A percentile compares a stretch with the other conserved stretches of the same genome.
phyloP scores from a whole-genome alignment of 2,888 invertebrate species.

The Ichneumoninae sp. region DNA sequence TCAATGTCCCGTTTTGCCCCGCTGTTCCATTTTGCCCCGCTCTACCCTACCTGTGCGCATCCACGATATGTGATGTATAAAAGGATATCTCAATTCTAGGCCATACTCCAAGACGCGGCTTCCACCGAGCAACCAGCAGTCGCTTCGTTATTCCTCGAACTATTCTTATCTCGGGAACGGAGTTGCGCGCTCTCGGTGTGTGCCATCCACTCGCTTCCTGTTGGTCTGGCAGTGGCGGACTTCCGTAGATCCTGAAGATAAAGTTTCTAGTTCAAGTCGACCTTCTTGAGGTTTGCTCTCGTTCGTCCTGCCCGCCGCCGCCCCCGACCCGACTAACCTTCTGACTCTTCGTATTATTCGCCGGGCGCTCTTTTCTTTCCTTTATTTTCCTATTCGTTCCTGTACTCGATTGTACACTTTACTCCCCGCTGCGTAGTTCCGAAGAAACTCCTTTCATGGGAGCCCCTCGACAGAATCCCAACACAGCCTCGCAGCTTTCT shows the following conservation, averaged over 20 bases:
- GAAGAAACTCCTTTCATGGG: slow-evolving; percentile 50
- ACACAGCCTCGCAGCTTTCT: slow-evolving; percentile 46
- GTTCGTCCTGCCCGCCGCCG: slow-evolving; percentile 17
- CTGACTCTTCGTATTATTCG: slow-evolving; percentile 56
- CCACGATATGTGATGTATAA: slow-evolving; percentile 52
- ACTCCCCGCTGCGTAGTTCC: slow-evolving; percentile 31
- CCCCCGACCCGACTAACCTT: slow-evolving; percentile 26
- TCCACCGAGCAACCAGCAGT: slow-evolving; percentile 36
- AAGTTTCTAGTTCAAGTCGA: slow-evolving; percentile 62
- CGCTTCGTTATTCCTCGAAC: slow-evolving; percentile 63
- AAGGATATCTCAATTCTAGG: slow-evolving; percentile 57
- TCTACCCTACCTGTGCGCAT: slow-evolving; percentile 16
- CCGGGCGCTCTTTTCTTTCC: slow-evolving; percentile 44
- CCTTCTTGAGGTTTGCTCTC: slow-evolving; percentile 41
- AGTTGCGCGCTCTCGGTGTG: slow-evolving; percentile 41
- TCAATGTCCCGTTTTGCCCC: too few relatives aligned
- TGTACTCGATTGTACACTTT: slow-evolving; percentile 45
- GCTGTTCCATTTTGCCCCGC: too few relatives aligned
- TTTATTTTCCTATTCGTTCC: slow-evolving; percentile 65
- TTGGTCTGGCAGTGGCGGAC: slow-evolving; percentile 27
- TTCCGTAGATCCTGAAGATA: slow-evolving; percentile 53
- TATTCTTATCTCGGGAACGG: slow-evolving; percentile 57
- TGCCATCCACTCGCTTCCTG: slow-evolving; percentile 18
- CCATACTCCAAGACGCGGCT: slow-evolving; percentile 49
- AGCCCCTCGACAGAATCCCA: slow-evolving; percentile 27